Evolutionary conservation across 1,140 invertebrate species (phyloP).

Genomic region (Mizuhopecten yessoensis): DNA sequence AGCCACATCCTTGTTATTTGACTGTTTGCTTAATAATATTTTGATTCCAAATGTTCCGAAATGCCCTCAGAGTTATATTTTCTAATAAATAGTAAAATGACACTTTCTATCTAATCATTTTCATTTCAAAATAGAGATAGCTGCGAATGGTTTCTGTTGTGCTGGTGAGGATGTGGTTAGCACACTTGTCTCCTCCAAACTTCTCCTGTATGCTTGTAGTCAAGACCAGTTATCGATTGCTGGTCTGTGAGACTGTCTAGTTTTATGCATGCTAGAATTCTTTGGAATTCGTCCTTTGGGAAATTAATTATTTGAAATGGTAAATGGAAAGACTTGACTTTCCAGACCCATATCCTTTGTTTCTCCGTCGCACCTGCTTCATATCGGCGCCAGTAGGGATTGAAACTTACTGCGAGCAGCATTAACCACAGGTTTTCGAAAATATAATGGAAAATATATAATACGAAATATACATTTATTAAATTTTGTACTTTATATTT

Average conservation of each 20-base stretch:
- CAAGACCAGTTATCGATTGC: neutral
- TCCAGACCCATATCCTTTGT: neutral
- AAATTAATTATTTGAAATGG: neutral
- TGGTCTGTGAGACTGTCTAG: conserved; percentile 3
- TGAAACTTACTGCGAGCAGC: conserved; percentile 2
- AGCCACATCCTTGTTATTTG: neutral
- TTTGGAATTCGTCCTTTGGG: neutral
- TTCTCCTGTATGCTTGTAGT: conserved; percentile 22
- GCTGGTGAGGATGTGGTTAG: neutral
- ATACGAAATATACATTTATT: neutral
- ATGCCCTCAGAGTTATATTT: too few relatives aligned
- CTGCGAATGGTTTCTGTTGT: too few relatives aligned
- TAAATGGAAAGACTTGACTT: conserved; percentile 33
- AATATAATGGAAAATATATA: neutral
- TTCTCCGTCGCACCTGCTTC: conserved; percentile 37
- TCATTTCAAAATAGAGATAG: too few relatives aligned
- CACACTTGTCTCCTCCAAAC: neutral
- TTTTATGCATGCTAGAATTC: conserved; percentile 33
- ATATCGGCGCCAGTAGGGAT: conserved; percentile 27
- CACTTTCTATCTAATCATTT: too few relatives aligned
- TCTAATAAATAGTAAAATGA: too few relatives aligned
- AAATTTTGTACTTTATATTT: neutral
- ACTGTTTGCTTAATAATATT: neutral
- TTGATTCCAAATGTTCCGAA: too few relatives aligned
- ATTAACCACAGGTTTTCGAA: conserved; percentile 24